A percentile compares a stretch with the other conserved stretches of the same genome.
These are phyloP conservation scores for Micrasema longulum DNA, from an alignment of 1,140 invertebrate genomes.

Conservation along the genomic window DNA sequence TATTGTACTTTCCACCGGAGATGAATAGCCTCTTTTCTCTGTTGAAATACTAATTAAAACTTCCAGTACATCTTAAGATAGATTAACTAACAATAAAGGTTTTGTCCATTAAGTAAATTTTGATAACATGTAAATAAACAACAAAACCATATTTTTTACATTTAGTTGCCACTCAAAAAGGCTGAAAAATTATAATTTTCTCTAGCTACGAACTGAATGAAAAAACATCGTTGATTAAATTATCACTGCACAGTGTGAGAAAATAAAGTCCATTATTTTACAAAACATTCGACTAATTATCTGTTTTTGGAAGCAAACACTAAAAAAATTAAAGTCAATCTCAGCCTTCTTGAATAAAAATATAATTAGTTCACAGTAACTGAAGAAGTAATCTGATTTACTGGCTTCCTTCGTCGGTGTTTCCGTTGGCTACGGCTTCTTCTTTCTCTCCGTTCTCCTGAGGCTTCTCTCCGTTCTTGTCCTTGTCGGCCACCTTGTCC, in stretches of 20 bases:
- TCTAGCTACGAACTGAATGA: constrained; percentile 38
- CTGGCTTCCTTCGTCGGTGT: constrained; percentile 64
- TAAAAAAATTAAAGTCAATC: constrained; percentile 41
- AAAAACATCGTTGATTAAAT: constrained; percentile 32
- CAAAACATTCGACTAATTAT: constrained; percentile 12
- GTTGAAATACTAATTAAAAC: constrained; percentile 4
- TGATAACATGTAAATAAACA: constrained; percentile 37
- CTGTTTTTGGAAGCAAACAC: constrained; percentile 39
- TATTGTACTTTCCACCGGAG: no score
- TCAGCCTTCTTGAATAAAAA: constrained; percentile 46
- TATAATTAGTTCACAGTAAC: constrained; percentile 33
- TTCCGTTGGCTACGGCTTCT: constrained; percentile 60
- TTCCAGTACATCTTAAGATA: constrained; percentile 24
- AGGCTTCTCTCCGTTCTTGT: constrained; percentile 63
- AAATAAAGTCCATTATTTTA: constrained; percentile 19
- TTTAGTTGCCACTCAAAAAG: constrained; percentile 49
- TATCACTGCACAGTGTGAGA: constrained; percentile 33
- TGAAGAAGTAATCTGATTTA: constrained; percentile 34
- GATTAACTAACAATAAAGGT: constrained; percentile 27
- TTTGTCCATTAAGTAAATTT: constrained; percentile 35
- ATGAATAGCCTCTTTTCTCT: no score
- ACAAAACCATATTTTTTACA: constrained; percentile 38
- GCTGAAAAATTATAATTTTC: constrained; percentile 39
- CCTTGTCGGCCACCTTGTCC: constrained; percentile 68
- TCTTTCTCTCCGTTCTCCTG: constrained; percentile 61